Conservation (phyloP, 2,888 invertebrate genomes). For the Cryptops parisi region DNA sequence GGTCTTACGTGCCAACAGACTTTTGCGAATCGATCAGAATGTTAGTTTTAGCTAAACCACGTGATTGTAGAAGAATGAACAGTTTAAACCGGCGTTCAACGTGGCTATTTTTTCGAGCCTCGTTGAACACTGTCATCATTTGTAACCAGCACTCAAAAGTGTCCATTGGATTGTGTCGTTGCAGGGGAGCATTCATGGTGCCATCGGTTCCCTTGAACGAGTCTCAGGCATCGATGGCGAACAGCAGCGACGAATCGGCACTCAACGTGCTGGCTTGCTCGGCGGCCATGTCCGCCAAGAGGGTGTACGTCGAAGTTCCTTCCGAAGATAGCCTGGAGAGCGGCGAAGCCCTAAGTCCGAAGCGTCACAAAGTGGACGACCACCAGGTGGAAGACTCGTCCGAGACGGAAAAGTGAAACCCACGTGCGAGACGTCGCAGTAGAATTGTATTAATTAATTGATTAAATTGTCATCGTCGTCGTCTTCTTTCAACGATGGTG, state of each 20-base stretch:
- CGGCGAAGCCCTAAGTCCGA: constrained; percentile 2
- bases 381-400: constrained; percentile 8
- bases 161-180: neutral
- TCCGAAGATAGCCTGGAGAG: constrained; percentile 9
- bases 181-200: constrained; percentile 15
- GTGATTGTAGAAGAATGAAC: neutral
- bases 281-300: constrained; percentile 12
- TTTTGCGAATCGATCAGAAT: too few species aligned
- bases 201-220: constrained; percentile 14
- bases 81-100: neutral
- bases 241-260: constrained; percentile 16
- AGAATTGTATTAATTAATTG: too few species aligned
- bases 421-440: too few species aligned
- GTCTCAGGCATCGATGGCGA: constrained; percentile 13
- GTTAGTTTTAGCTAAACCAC: too few species aligned
- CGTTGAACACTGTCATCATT: neutral
- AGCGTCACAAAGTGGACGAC: constrained; percentile 2
- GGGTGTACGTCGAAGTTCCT: neutral
- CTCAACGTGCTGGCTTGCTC: constrained; percentile 18
- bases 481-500: too few species aligned
- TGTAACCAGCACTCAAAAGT: neutral
- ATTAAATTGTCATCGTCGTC: too few species aligned
- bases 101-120: neutral
- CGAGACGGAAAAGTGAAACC: constrained; percentile 11
- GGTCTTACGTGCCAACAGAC: too few species aligned